These are phyloP conservation scores for Ischnus inquisitorius DNA, from an alignment of 2,888 invertebrate species.

Conservation along the genomic window DNA sequence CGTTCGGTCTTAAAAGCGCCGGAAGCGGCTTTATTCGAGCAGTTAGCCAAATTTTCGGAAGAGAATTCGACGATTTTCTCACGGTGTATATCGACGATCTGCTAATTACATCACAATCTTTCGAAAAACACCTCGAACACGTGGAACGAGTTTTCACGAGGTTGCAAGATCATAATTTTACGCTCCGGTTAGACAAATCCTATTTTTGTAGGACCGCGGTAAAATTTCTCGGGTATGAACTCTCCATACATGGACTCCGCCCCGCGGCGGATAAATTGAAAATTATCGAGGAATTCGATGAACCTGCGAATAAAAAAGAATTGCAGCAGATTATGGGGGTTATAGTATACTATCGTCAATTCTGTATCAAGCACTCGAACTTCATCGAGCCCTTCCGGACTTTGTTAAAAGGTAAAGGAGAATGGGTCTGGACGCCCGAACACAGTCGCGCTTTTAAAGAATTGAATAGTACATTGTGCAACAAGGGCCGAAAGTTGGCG, in stretches of 20 bases:
- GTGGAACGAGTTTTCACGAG: conserved; percentile 66
- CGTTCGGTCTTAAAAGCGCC: conserved; percentile 78
- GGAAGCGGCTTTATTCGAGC: no score
- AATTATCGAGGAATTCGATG: conserved; percentile 70
- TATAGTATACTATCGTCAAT: conserved; percentile 51
- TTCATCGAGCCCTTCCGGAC: conserved; percentile 47
- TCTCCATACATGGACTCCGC: conserved; percentile 45
- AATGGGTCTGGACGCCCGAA: conserved; percentile 58
- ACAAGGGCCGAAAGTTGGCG: no score
- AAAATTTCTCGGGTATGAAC: conserved; percentile 67
- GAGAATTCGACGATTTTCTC: conserved; percentile 56
- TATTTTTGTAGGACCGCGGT: conserved; percentile 70
- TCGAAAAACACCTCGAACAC: conserved; percentile 72
- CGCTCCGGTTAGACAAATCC: conserved; percentile 71
- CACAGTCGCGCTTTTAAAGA: conserved; percentile 55
- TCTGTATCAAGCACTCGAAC: conserved; percentile 11
- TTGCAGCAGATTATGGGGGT: conserved; percentile 63
- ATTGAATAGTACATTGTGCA: no score
- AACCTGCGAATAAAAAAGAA: conserved; percentile 72
- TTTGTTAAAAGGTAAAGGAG: conserved; percentile 37
- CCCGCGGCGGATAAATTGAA: conserved; percentile 45
- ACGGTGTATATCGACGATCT: conserved; percentile 64
- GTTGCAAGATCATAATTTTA: conserved; percentile 59
- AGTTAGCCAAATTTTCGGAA: conserved; percentile 71
- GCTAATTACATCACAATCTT: conserved; percentile 62